Evolutionary conservation across 2,797 vertebrate genomes (phyloP).

Genomic region (Intellagama lesueurii): DNA sequence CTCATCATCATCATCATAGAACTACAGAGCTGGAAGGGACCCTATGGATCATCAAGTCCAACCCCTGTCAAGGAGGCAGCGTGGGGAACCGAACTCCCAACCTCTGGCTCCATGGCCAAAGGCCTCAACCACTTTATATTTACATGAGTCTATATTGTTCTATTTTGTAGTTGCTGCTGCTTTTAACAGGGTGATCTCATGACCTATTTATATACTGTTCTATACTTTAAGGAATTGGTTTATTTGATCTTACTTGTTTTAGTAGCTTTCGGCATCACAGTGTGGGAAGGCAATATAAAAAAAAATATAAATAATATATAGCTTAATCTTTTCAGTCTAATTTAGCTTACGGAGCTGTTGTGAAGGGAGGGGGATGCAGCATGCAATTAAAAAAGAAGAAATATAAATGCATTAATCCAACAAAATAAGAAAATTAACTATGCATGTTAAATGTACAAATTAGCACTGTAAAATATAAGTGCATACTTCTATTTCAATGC

Average conservation of each 20-base stretch:
- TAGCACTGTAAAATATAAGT: conserved; percentile 14
- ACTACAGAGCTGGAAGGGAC: too few species aligned
- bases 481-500: too few species aligned
- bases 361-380: background rate
- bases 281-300: background rate
- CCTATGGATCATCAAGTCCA: too few species aligned
- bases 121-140: too few species aligned
- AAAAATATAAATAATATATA: background rate
- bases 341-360: background rate
- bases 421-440: background rate
- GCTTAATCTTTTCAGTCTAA: background rate
- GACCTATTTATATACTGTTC: too few species aligned
- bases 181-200: too few species aligned
- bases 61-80: too few species aligned
- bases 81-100: too few species aligned
- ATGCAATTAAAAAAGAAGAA: background rate
- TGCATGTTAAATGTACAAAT: background rate
- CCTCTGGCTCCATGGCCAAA: too few species aligned
- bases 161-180: too few species aligned
- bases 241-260: background rate
- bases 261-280: background rate
- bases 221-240: background rate
- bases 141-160: too few species aligned
- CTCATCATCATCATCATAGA: too few species aligned
- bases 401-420: background rate